A percentile compares a stretch with the other conserved stretches of the same genome.
Evolutionary conservation across 2,888 invertebrate genomes (phyloP).

Genomic region (Temnothorax ravouxi): DNA sequence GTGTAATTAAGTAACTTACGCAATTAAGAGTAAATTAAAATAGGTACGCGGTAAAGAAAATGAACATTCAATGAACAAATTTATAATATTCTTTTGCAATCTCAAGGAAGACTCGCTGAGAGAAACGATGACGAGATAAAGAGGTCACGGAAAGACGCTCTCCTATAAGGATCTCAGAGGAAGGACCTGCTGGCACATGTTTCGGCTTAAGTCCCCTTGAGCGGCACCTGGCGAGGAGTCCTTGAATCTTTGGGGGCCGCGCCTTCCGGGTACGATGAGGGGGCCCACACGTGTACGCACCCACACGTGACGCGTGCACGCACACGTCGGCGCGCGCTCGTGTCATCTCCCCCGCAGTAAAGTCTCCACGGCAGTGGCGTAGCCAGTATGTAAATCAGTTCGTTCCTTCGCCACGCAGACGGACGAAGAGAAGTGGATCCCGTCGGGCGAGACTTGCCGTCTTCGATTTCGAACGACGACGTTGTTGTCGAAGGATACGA

Average conservation of each 20-base stretch:
- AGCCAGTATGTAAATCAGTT: conserved; percentile 84
- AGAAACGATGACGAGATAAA: conserved; percentile 52
- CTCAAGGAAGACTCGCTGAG: conserved; percentile 4
- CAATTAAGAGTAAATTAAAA: background rate
- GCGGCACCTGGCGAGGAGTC: conserved; percentile 84
- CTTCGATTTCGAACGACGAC: conserved; percentile 64
- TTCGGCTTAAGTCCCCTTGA: conserved; percentile 79
- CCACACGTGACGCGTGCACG: conserved; percentile 53
- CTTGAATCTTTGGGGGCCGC: conserved; percentile 81
- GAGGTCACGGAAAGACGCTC: conserved; percentile 55
- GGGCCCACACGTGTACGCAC: conserved; percentile 73
- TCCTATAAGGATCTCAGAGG: conserved; percentile 57
- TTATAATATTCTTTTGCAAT: background rate
- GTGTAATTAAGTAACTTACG: background rate
- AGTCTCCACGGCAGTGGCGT: conserved; percentile 78
- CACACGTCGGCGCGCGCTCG: conserved; percentile 66
- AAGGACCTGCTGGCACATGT: conserved; percentile 80
- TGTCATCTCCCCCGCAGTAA: conserved; percentile 78
- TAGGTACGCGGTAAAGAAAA: background rate
- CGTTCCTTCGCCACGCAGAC: conserved; percentile 69
- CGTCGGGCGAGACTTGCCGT: conserved; percentile 61
- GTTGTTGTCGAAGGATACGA: conserved; percentile 46
- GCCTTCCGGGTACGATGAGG: conserved; percentile 82
- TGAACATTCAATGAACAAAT: background rate
- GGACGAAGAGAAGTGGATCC: conserved; percentile 60